A percentile compares a stretch with the other conserved stretches of the same genome.
Evolutionary conservation across 1,140 invertebrate genomes (phyloP).

Genomic region (Pissodes strobi): DNA sequence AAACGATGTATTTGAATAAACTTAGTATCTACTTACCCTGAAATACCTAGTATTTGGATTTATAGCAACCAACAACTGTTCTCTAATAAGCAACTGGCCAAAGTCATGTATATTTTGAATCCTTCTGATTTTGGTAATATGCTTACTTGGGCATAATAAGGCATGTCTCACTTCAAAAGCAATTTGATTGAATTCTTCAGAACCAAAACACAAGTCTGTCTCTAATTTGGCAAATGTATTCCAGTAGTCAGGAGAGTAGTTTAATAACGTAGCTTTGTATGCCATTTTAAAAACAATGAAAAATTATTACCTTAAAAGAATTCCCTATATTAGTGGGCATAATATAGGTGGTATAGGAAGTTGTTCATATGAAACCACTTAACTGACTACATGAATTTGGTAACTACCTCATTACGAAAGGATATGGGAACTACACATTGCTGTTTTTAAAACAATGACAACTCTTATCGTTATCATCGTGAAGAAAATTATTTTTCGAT

Average conservation of each 20-base stretch:
- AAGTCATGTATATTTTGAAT: slow-evolving; percentile 15
- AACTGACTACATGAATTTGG: too few species aligned
- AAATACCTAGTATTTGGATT: neutral
- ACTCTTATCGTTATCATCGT: too few species aligned
- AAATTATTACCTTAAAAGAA: too few species aligned
- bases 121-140: neutral
- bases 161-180: neutral
- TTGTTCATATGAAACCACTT: too few species aligned
- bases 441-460: too few species aligned
- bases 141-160: neutral
- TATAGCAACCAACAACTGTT: neutral
- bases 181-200: slow-evolving; percentile 5
- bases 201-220: neutral
- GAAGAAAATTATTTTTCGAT: too few species aligned
- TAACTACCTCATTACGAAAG: too few species aligned
- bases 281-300: neutral
- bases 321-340: too few species aligned
- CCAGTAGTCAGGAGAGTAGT: slow-evolving; percentile 7
- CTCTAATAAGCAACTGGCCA: slow-evolving; percentile 1
- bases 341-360: too few species aligned
- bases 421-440: neutral
- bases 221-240: neutral
- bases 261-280: neutral
- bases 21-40: slow-evolving; percentile 20
- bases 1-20: too few species aligned